These are phyloP conservation scores for Drosophila sucinea DNA, from an alignment of 1,140 invertebrate species.

Conservation along the genomic window DNA sequence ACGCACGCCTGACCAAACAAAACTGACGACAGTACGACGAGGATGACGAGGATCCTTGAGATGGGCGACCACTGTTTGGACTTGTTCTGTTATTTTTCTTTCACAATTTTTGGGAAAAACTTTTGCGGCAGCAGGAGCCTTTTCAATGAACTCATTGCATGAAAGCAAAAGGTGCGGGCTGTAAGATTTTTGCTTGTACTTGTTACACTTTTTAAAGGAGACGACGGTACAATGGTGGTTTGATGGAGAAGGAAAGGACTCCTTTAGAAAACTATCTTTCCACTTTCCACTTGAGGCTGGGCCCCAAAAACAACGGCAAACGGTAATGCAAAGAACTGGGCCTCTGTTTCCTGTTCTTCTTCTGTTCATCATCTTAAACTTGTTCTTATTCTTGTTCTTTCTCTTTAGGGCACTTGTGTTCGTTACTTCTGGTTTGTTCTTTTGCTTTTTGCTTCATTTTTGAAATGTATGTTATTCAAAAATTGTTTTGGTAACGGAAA, in stretches of 20 bases:
- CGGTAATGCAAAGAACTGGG: constrained; percentile 32
- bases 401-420: constrained; percentile 57
- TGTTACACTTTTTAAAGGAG: constrained; percentile 60
- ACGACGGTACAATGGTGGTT: not conserved
- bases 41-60: constrained; percentile 25
- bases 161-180: constrained; percentile 48
- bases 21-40: constrained; percentile 41
- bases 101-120: constrained; percentile 23
- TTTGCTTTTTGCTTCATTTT: constrained; percentile 61
- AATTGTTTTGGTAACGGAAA: constrained; percentile 65
- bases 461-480: constrained; percentile 65
- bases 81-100: constrained; percentile 32
- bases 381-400: constrained; percentile 21
- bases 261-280: constrained; percentile 50
- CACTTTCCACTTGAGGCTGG: constrained; percentile 49
- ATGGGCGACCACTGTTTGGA: constrained; percentile 18
- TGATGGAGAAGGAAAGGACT: constrained; percentile 6
- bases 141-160: constrained; percentile 75
- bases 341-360: constrained; percentile 53
- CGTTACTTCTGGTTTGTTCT: constrained; percentile 67
- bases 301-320: not conserved
- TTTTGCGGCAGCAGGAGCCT: constrained; percentile 46
- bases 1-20: constrained; percentile 54
- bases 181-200: constrained; percentile 61
- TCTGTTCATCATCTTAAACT: not conserved